These are phyloP conservation scores for Characodon lateralis DNA, from an alignment of 2,797 vertebrate genomes.

Conservation along the genomic window DNA sequence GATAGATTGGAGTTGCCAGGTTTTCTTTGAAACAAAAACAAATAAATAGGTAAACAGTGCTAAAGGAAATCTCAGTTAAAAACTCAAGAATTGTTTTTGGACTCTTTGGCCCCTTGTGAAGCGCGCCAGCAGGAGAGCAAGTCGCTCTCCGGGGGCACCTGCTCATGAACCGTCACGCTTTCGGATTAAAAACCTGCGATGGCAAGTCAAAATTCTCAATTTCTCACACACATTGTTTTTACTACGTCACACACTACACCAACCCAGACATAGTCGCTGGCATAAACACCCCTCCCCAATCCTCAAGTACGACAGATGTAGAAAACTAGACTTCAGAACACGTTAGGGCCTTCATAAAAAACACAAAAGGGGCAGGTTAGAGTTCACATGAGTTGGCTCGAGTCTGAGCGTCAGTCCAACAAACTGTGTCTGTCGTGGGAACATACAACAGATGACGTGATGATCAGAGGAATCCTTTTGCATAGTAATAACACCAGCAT, in stretches of 20 bases:
- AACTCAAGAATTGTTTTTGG: conserved; percentile 41
- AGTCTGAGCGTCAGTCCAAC: conserved; percentile 63
- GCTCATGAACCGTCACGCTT: conserved; percentile 2
- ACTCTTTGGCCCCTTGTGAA: conserved; percentile 32
- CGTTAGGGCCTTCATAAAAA: conserved; percentile 57
- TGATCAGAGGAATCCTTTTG: conserved; percentile 83
- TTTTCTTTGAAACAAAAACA: conserved; percentile 17
- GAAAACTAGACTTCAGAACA: conserved; percentile 67
- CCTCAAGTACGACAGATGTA: conserved; percentile 56
- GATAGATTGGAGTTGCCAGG: conserved; percentile 62
- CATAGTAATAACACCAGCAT: conserved; percentile 90
- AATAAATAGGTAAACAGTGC: conserved; percentile 27
- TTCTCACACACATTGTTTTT: conserved; percentile 43
- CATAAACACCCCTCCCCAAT: conserved; percentile 41
- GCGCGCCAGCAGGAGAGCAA: conserved; percentile 61
- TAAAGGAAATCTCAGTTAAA: conserved; percentile 43
- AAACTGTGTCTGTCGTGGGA: conserved; percentile 75
- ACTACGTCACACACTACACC: conserved; percentile 69
- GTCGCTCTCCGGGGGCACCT: conserved; percentile 62
- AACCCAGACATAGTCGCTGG: conserved; percentile 51
- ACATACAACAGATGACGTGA: conserved; percentile 39
- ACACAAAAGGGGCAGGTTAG: neutral
- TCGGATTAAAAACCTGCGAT: conserved; percentile 41
- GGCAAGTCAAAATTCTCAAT: conserved; percentile 37
- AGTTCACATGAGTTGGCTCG: conserved; percentile 47